A percentile compares a stretch with the other conserved stretches of the same genome.
phyloP scores from a whole-genome alignment of 2,113 vertebrate species.

The western clawed frog (Xenopus tropicalis) region UCB_Xtro_10.0 CM004446.2:23766501-23767000 shows the following conservation, averaged over 20 bases:
- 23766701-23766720: constrained; percentile 18
- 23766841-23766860: no score
- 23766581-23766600: constrained; percentile 35
- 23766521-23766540: not conserved
- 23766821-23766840: no score
- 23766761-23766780: not conserved
- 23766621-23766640: constrained; percentile 21
- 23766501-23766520: not conserved
- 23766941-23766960: no score
- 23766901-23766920: no score
- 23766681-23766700: constrained; percentile 13
- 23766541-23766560: not conserved
- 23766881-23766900: no score
- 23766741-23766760: constrained; percentile 7
- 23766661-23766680: constrained; percentile 25
- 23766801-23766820: no score
- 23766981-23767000: no score
- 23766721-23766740: constrained; percentile 36
- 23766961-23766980: no score
- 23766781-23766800: not conserved
- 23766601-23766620: constrained; percentile 28
- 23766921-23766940: no score
- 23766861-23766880: no score
- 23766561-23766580: constrained; percentile 27
- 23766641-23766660: constrained; percentile 38